phyloP scores from a whole-genome alignment of 2,888 invertebrate genomes.

The Diarsia rubi region DNA sequence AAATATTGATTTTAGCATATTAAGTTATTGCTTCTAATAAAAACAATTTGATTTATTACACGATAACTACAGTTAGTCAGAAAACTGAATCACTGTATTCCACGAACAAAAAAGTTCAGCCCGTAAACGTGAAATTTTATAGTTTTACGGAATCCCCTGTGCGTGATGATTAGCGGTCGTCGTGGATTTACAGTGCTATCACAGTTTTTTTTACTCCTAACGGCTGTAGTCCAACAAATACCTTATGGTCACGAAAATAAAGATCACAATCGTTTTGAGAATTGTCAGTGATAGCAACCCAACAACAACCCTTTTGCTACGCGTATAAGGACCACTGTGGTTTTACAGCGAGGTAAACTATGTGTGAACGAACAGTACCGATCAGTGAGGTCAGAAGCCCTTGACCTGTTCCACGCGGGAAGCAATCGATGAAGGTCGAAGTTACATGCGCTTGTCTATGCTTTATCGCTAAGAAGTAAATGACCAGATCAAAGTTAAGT shows the following conservation, averaged over 20 bases:
- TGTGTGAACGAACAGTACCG: slow-evolving; percentile 10
- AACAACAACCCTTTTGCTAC: background rate
- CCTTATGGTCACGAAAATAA: accelerated
- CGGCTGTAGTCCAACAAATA: background rate
- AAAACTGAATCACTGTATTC: slow-evolving; percentile 48
- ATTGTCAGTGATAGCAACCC: background rate
- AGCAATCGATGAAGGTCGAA: slow-evolving; percentile 54
- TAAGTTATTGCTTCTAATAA: slow-evolving; percentile 12
- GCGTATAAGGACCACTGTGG: background rate
- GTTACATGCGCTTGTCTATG: slow-evolving; percentile 32
- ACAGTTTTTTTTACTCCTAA: background rate
- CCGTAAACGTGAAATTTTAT: slow-evolving; percentile 27
- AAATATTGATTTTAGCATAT: slow-evolving; percentile 16
- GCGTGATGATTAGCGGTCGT: slow-evolving; percentile 42
- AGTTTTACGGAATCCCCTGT: slow-evolving; percentile 37
- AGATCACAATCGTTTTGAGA: background rate
- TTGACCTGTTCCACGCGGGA: slow-evolving; percentile 47
- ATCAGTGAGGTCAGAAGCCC: slow-evolving; percentile 21
- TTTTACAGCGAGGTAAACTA: slow-evolving; percentile 1
- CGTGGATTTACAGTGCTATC: background rate
- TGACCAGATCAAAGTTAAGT: slow-evolving; percentile 36
- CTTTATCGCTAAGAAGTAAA: slow-evolving; percentile 32
- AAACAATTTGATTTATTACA: slow-evolving; percentile 22
- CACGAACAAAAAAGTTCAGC: slow-evolving; percentile 37
- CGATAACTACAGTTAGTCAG: slow-evolving; percentile 17